A percentile compares a stretch with the other conserved stretches of the same genome.
Conservation (phyloP, 2,888 invertebrate species). For the Heliconius hortense region DNA sequence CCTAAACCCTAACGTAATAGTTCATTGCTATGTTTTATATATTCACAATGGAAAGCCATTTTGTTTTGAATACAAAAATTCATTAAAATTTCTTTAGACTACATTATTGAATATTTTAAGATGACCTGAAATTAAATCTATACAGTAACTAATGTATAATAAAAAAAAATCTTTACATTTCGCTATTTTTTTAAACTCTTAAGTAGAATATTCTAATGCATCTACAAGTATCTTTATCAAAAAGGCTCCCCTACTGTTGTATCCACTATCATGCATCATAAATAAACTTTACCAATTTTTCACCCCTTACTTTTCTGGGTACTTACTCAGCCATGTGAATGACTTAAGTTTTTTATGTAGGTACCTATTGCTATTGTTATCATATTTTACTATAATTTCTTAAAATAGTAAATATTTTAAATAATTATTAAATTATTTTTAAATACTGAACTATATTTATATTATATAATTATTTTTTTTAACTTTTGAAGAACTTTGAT, state of each 20-base stretch:
- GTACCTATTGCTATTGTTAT: background rate
- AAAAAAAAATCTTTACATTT: background rate
- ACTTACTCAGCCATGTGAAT: constrained; percentile 4
- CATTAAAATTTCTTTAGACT: no score
- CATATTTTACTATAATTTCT: background rate
- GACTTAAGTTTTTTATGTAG: background rate
- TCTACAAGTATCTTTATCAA: constrained; percentile 2
- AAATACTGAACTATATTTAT: no score
- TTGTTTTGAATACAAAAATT: no score
- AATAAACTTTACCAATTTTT: constrained; percentile 22
- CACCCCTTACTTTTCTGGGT: constrained; percentile 15
- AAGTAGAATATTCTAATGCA: constrained; percentile 17
- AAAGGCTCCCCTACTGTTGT: constrained; percentile 14
- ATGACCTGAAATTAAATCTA: background rate
- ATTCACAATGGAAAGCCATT: no score
- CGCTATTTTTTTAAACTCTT: background rate
- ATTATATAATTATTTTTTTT: no score
- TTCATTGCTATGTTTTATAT: no score
- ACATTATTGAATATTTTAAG: no score
- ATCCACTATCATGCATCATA: constrained; percentile 29
- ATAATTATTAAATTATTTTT: background rate
- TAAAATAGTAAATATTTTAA: background rate
- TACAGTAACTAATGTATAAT: background rate
- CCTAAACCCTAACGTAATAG: no score
- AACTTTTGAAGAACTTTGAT: background rate